Percentiles rank a stretch among this genome's conserved stretches.
Conservation (phyloP, 30 jellyfish, hydroid and myxozoan genomes). For the Hydractinia symbiolongicarpus region DNA sequence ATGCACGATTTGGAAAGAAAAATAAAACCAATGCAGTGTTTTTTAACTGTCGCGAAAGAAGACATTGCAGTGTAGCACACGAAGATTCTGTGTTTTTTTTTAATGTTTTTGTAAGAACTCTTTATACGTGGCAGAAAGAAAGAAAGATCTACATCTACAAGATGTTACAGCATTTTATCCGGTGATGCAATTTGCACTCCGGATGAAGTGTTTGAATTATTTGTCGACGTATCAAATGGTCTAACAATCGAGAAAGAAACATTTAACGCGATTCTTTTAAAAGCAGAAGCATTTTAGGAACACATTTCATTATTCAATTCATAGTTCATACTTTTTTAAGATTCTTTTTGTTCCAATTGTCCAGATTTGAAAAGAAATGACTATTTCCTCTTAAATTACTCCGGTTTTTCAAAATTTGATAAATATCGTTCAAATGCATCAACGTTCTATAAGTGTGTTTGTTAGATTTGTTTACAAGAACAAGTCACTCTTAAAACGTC, state of each 20-base stretch:
- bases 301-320: no score
- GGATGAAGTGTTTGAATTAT: neutral
- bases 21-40: no score
- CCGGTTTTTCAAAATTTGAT: neutral
- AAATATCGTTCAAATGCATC: neutral
- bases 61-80: no score
- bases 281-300: constrained; percentile 5
- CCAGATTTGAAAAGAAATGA: neutral
- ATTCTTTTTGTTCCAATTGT: no score
- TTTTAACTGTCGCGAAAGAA: no score
- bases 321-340: no score
- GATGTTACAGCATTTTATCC: neutral
- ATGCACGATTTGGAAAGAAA: no score
- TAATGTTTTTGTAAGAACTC: no score
- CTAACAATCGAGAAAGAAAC: neutral
- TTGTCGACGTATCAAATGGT: constrained; percentile 3
- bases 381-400: neutral
- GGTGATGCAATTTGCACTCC: neutral
- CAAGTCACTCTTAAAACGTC: neutral
- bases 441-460: no score
- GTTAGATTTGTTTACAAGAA: neutral
- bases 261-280: neutral
- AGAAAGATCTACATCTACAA: neutral
- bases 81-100: no score
- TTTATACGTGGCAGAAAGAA: no score